Conservation (phyloP, 2,113 vertebrate species). For the Takifugu flavidus region DNA sequence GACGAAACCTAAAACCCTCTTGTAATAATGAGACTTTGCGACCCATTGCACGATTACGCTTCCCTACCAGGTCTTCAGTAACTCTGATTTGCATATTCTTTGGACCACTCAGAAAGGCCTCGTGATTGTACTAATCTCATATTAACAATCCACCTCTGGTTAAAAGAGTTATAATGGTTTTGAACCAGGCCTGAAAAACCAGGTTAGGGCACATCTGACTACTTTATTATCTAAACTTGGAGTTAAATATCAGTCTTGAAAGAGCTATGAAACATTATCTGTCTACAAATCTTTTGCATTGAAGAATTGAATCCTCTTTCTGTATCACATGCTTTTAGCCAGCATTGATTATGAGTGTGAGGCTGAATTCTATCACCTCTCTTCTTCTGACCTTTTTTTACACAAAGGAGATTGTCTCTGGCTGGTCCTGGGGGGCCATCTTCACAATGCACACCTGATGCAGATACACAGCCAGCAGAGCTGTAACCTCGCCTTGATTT, state of each 20-base stretch:
- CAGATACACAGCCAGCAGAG: not conserved
- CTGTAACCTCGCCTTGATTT: not conserved
- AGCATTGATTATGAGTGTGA: not conserved
- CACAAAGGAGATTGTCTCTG: conserved; percentile 18
- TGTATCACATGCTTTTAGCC: conserved; percentile 1
- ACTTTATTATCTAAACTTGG: not conserved
- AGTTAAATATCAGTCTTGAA: not conserved
- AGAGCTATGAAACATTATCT: not conserved
- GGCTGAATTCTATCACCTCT: conserved; percentile 11
- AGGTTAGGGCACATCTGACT: too few species aligned
- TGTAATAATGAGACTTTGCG: too few species aligned
- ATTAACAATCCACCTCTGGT: too few species aligned
- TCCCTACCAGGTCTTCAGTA: too few species aligned
- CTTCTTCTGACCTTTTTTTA: conserved; percentile 1
- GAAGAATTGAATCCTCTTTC: conserved; percentile 4
- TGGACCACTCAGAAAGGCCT: too few species aligned
- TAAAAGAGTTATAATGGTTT: too few species aligned
- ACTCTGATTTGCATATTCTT: too few species aligned
- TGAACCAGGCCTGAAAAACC: too few species aligned
- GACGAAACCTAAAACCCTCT: too few species aligned
- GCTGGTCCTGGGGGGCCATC: conserved; percentile 9
- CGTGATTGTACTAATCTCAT: too few species aligned
- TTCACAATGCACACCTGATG: conserved; percentile 25
- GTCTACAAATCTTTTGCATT: not conserved
- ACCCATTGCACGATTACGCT: too few species aligned